Percentiles rank a stretch among this genome's conserved stretches.
phyloP scores from a whole-genome alignment of 2,888 invertebrate species.

The Anthophora plumipes region DNA sequence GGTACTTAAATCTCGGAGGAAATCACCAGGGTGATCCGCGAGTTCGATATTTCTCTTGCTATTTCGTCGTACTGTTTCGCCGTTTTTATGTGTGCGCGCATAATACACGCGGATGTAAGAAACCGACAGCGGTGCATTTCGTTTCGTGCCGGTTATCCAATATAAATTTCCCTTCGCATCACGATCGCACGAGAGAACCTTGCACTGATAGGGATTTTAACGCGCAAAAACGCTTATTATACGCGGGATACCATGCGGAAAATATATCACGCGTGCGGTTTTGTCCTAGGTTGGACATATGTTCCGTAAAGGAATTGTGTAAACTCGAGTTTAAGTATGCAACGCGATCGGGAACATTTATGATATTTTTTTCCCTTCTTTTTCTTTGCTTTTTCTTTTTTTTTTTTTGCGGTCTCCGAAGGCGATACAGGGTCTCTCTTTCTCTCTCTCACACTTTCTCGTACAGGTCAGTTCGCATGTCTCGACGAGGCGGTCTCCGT shows the following conservation, averaged over 20 bases:
- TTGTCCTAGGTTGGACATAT: conserved; percentile 1
- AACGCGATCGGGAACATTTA: conserved; percentile 62
- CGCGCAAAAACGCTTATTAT: background rate
- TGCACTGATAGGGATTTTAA: conserved; percentile 22
- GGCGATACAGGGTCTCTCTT: conserved; percentile 64
- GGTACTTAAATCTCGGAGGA: conserved; percentile 34
- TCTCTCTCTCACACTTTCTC: too few relatives aligned
- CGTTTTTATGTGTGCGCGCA: background rate
- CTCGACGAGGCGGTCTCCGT: conserved; percentile 84
- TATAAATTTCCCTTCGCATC: conserved; percentile 27
- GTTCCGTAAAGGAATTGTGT: conserved; percentile 30
- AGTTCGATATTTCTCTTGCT: conserved; percentile 17
- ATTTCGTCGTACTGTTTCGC: conserved; percentile 5
- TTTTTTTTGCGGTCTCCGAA: conserved; percentile 46
- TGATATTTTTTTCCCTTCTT: conserved; percentile 63
- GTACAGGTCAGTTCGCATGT: conserved; percentile 81
- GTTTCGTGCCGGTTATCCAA: conserved; percentile 41
- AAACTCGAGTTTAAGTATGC: conserved; percentile 43
- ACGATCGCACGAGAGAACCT: conserved; percentile 14
- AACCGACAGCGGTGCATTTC: background rate
- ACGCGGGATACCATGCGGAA: background rate
- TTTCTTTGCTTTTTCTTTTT: too few relatives aligned
- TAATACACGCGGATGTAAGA: background rate
- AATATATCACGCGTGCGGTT: background rate
- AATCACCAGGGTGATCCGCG: conserved; percentile 22